Evolutionary conservation across 1,140 invertebrate genomes (phyloP), one percentile per base, ranked within the genome.

Genomic region (Lasioglossum baleicum): DNA sequence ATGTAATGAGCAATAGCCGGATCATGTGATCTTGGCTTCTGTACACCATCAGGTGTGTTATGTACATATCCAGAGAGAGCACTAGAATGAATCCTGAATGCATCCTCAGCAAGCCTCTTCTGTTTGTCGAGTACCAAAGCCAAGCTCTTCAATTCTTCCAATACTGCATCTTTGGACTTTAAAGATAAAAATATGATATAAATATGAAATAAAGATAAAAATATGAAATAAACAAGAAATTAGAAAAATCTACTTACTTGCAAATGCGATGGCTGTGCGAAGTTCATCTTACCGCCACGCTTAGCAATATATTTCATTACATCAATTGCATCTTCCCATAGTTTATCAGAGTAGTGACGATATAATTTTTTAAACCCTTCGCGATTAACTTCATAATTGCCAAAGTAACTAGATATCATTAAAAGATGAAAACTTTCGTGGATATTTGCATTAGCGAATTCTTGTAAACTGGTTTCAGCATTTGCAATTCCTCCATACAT

Each of bases 351-450:
- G 11, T 97, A 89, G 82, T 95, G 95, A 70, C 95, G 94, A 91
- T 96, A 97, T 15, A 97, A 92, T 87, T 95, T 95, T 82, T 95
- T 94, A 91, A 98, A 97, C 15, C 97, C 97, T 48, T 94, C 94
- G 58, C 97, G 94, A 91, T 97, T 96, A 66, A 95, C 95, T 87
- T 96, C 94, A 89, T 96, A 97, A 86, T 96, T 97, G 67, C 95
- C 95, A 91, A 96, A 97, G 90, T 96, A 95, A 3, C 96, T 95
- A 11, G 96, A 95, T 92, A 97, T 94, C 5, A 97, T 90, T 20
- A 97, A 92, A 82, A 95, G 97, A 75, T 97, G 95, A 80, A 96
- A 96, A 15, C 96, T 97, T 20, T 94, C 92, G 53, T 94, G 93
- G 66, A 97, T 92, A 83, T 97, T 95, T 17, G 94, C 90, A 84